phyloP scores from a whole-genome alignment of 1,140 invertebrate genomes.

The Asobara japonica region DNA sequence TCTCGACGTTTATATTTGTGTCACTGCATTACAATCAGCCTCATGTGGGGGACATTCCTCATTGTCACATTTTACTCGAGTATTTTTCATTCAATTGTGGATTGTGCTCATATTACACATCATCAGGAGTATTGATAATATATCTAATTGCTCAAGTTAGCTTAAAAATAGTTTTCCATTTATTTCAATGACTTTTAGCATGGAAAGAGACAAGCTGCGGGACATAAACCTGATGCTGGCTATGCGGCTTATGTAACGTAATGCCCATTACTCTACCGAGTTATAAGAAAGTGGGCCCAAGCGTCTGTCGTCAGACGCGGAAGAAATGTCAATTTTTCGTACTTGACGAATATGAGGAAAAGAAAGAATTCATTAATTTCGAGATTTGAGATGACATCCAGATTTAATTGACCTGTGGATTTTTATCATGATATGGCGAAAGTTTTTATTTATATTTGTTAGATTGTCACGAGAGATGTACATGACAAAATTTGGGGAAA shows the following conservation, averaged over 20 bases:
- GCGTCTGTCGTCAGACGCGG: background rate
- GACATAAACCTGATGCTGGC: background rate
- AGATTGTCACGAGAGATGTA: too few relatives aligned
- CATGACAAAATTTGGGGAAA: too few relatives aligned
- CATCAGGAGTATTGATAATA: too few relatives aligned
- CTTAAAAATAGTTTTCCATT: background rate
- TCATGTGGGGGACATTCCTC: background rate
- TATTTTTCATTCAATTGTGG: background rate
- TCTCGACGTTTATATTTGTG: constrained; percentile 8
- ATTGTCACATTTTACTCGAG: background rate
- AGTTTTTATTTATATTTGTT: too few relatives aligned
- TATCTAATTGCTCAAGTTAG: background rate
- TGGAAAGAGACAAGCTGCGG: background rate
- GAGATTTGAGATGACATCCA: background rate
- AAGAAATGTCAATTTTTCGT: background rate
- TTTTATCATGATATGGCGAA: too few relatives aligned
- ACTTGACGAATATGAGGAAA: background rate
- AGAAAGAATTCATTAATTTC: background rate
- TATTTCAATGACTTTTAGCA: background rate
- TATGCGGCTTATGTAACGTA: background rate
- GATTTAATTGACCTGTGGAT: background rate
- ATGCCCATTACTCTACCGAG: background rate
- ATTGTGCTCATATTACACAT: background rate
- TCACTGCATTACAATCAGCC: constrained; percentile 8
- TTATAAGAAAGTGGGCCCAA: background rate